These are phyloP conservation scores for Chlamydotis undulata DNA, from an alignment of 2,113 vertebrate genomes.

Conservation along the genomic window DNA sequence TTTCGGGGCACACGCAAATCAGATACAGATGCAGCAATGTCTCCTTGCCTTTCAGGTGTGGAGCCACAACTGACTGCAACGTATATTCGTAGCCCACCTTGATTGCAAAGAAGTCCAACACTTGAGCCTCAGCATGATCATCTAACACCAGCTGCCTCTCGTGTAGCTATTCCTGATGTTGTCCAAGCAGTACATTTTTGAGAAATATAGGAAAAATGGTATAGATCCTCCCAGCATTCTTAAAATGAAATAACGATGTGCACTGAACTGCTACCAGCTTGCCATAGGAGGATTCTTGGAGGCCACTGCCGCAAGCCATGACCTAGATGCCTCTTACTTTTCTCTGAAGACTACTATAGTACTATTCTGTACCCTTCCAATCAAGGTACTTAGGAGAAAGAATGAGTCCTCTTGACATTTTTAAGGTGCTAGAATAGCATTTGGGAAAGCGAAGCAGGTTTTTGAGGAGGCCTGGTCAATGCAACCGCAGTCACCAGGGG, in stretches of 20 bases:
- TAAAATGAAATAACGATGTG: neutral
- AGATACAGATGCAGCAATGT: neutral
- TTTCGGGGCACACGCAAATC: neutral
- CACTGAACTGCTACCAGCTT: neutral
- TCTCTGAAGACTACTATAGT: neutral
- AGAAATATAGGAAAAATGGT: neutral
- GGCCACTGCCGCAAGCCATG: neutral
- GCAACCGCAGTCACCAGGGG: neutral
- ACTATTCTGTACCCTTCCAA: neutral
- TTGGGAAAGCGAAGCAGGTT: neutral
- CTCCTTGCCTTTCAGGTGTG: conserved; percentile 11
- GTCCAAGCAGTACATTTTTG: neutral
- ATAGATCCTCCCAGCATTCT: neutral
- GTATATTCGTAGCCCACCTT: neutral
- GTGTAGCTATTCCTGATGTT: neutral
- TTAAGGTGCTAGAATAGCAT: neutral
- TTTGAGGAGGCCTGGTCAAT: neutral
- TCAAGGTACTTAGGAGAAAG: neutral
- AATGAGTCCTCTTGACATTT: neutral
- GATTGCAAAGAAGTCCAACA: neutral
- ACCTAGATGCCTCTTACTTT: neutral
- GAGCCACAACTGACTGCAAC: neutral
- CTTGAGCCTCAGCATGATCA: neutral
- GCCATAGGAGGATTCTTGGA: neutral
- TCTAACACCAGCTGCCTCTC: neutral